Conservation (phyloP, 2,113 vertebrate species). For the western clawed frog (Xenopus tropicalis) region DNA sequence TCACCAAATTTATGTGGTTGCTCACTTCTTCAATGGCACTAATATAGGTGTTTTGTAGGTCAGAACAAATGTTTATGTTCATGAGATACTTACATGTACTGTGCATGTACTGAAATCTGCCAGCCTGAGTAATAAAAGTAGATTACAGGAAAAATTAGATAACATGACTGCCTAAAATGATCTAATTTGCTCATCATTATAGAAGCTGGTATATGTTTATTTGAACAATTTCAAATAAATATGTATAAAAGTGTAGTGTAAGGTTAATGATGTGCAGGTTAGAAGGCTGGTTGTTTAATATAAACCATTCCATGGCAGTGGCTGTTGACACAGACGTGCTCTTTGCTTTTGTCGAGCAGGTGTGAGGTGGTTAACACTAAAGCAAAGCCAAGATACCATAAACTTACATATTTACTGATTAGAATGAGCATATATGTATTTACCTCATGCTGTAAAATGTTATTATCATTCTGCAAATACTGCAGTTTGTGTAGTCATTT, state of each 20-base stretch:
- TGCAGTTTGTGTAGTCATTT: neutral
- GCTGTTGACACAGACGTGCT: neutral
- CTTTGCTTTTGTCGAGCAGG: neutral
- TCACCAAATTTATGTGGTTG: too few species aligned
- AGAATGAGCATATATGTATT: conserved; percentile 17
- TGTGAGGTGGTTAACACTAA: conserved; percentile 1
- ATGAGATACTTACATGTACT: too few species aligned
- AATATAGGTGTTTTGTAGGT: too few species aligned
- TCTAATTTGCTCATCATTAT: neutral
- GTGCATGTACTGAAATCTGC: too few species aligned
- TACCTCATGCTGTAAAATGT: conserved; percentile 22
- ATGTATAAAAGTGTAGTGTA: conserved; percentile 3
- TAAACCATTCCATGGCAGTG: conserved; percentile 10
- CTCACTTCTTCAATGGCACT: too few species aligned
- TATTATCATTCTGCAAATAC: conserved; percentile 8
- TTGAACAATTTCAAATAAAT: neutral
- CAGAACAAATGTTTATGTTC: too few species aligned
- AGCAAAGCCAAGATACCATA: neutral
- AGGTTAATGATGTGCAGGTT: neutral
- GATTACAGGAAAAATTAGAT: neutral
- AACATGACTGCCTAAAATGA: neutral
- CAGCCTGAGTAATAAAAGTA: too few species aligned
- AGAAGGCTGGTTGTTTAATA: neutral
- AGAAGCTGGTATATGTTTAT: too few species aligned
- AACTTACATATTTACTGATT: conserved; percentile 11